Base-by-base conservation (phyloP, 2,888 invertebrate genomes). In the Eremobia ochroleuca region DNA sequence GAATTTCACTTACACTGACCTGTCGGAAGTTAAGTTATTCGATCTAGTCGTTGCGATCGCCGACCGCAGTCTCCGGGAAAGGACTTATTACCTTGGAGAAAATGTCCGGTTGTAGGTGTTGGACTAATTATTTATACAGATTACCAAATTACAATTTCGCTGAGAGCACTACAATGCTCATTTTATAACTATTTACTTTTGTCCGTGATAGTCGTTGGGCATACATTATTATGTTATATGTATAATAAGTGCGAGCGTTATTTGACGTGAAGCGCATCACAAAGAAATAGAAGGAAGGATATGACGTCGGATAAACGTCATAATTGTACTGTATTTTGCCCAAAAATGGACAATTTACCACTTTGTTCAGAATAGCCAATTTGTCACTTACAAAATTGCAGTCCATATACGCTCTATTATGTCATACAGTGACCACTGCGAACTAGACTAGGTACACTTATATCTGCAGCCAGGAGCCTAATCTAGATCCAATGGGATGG, bases 31-130 rank as follows among this genome's bases (percentile, higher is more conserved):
- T 86, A 85, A 80, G 89, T 87, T 84, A 88, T 87, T 83, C 80
- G 88, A 89, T 89, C 86, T 89, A 87, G 83, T 79, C 85, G 84
- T 88, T 91, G 83, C 88, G 87, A 89, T 85, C 80, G 82, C 85
- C 89, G 88, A 88, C 89, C 88, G 77, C 89, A 88, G 88, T 90
- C 90, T 91, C 91, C 93, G 91, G 92, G 92, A 94, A 93, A 92
- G 89, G 82, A 85, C 83, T 87, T 85, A 92, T 92, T 92, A 92
- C 85, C 87, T 88, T 89, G 87, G 88, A 90, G 90, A 92, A 92
- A 92, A 91, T 90, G 85, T 87, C 92, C 92, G 91, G 88, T 88
- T 81, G 75, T 79, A 80, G 70, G 72, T 86, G 73, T 79, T 77
- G 61, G 25, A 68, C 55, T 79, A 79, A 83, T 73, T 61, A 71